Evolutionary conservation across 1,140 invertebrate species (phyloP).

Genomic region (Alviniconcha marisindica): DNA sequence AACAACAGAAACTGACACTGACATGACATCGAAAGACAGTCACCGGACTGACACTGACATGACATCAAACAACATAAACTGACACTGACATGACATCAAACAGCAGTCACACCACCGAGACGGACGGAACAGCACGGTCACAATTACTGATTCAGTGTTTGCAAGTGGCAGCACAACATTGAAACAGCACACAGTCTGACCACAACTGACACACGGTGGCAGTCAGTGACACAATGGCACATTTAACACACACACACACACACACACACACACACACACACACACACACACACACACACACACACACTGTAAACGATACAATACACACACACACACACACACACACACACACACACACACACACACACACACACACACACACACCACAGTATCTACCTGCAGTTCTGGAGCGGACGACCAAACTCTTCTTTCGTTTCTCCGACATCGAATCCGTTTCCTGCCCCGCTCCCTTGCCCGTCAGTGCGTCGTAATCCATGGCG

Average conservation of each 20-base stretch:
- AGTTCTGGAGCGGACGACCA: conserved; percentile 6
- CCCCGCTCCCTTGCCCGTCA: conserved; percentile 14
- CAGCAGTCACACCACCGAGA: no score
- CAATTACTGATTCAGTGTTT: no score
- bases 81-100: no score
- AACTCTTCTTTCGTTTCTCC: conserved; percentile 2
- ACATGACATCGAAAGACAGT: no score
- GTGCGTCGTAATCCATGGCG: conserved; percentile 19
- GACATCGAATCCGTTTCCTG: conserved; percentile 1
- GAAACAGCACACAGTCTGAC: no score
- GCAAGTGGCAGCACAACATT: no score
- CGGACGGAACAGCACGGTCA: no score
- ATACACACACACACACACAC: background rate
- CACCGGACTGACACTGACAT: no score
- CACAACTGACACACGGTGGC: no score
- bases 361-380: conserved; percentile 15
- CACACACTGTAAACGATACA: background rate
- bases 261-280: background rate
- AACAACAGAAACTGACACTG: no score
- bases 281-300: conserved; percentile 3
- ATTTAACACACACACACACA: background rate
- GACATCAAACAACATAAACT: no score
- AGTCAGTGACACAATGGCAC: no score
- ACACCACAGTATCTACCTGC: background rate
- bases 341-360: background rate